phyloP scores from a whole-genome alignment of 2,113 vertebrate genomes.

The Eurypyga helias region DNA sequence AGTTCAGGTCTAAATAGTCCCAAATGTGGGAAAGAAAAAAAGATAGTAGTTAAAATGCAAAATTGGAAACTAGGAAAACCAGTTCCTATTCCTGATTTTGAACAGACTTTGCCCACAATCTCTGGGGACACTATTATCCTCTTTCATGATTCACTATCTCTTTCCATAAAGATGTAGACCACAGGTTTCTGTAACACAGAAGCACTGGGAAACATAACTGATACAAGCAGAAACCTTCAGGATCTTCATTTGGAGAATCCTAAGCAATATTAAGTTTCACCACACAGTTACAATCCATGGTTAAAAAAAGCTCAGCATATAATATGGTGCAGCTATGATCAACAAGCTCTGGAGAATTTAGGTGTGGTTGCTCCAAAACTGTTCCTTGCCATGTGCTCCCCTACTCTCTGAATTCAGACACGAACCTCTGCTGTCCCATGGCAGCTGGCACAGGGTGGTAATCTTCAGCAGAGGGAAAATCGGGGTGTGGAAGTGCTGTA shows the following conservation, averaged over 20 bases:
- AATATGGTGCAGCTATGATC: background rate
- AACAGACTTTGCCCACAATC: background rate
- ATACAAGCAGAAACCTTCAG: background rate
- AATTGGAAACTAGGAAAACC: background rate
- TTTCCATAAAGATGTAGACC: background rate
- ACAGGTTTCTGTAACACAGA: background rate
- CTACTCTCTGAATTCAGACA: background rate
- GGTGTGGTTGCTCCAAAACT: background rate
- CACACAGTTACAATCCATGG: background rate
- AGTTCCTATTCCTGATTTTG: background rate
- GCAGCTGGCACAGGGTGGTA: background rate
- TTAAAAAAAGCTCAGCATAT: background rate
- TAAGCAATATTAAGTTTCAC: background rate
- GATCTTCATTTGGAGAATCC: background rate
- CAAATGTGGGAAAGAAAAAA: background rate
- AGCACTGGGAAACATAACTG: background rate
- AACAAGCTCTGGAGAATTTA: background rate
- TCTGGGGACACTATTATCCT: background rate
- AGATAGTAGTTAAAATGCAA: background rate
- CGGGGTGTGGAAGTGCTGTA: background rate
- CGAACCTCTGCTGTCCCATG: background rate
- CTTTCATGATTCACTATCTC: background rate
- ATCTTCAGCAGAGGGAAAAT: background rate
- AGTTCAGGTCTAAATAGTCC: background rate
- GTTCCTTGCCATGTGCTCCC: background rate